Percentiles rank a stretch among this genome's conserved stretches.
Evolutionary conservation across 2,888 invertebrate species (phyloP).

Genomic region (Scaptomyza reducta): DNA sequence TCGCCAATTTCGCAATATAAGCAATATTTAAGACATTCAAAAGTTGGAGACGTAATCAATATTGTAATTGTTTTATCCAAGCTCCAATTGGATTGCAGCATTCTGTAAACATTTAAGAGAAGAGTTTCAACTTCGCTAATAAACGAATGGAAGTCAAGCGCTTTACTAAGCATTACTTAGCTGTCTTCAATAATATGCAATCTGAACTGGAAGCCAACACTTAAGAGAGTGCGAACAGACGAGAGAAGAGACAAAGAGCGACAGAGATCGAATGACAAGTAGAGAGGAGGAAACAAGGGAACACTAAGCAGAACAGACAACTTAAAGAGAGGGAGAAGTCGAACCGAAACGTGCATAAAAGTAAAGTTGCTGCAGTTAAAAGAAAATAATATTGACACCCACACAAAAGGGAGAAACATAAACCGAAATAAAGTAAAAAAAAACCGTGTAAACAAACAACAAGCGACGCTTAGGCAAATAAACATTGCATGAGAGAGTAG

Average conservation of each 20-base stretch:
- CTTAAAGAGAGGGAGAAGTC: not conserved
- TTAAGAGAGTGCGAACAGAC: not conserved
- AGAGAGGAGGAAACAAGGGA: not conserved
- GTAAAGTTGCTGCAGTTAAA: conserved; percentile 60
- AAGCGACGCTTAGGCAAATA: conserved; percentile 66
- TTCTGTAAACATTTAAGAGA: not conserved
- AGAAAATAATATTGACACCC: conserved; percentile 67
- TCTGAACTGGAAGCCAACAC: not conserved
- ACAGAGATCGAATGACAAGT: conserved; percentile 18
- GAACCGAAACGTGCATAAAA: conserved; percentile 48
- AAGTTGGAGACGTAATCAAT: not conserved
- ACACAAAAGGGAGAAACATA: conserved; percentile 55
- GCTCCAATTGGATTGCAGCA: not conserved
- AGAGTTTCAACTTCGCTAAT: not conserved
- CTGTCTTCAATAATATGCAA: not conserved
- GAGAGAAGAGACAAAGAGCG: not conserved
- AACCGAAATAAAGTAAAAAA: conserved; percentile 32
- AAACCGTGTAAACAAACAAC: conserved; percentile 49
- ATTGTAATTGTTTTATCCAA: too few relatives aligned
- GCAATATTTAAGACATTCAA: not conserved
- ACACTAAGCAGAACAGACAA: not conserved
- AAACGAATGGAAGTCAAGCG: not conserved
- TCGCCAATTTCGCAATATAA: not conserved
- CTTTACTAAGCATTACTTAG: not conserved
- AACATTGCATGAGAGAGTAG: conserved; percentile 50